These are phyloP conservation scores for Acrobeloides nanus DNA, from an alignment of 2,888 invertebrate genomes.

Conservation along the genomic window DNA sequence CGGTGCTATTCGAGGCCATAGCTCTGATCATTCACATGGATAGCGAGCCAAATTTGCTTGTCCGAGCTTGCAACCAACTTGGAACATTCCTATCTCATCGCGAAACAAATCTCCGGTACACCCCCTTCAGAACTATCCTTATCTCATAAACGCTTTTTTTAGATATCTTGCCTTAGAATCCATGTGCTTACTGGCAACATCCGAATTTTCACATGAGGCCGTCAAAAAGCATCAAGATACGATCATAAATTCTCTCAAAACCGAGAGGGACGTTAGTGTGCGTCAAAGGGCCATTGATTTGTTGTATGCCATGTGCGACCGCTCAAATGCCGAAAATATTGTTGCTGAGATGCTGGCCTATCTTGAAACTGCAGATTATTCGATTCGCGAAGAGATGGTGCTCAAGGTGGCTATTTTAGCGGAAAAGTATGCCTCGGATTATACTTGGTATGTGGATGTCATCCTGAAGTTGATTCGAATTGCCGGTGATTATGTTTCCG, in stretches of 20 bases:
- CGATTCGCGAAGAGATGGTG: conserved; percentile 99
- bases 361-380: conserved; percentile 97
- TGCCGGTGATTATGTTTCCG: conserved; percentile 98
- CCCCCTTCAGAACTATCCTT: conserved; percentile 1
- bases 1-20: conserved; percentile 97
- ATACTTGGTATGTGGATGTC: conserved; percentile 89
- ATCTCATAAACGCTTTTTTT: conserved; percentile 10
- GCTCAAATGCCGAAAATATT: conserved; percentile 96
- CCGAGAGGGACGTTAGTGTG: conserved; percentile 60
- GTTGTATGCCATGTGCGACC: conserved; percentile 98
- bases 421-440: conserved; percentile 98
- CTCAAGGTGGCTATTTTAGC: conserved; percentile 96
- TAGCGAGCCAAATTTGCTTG: conserved; percentile 66
- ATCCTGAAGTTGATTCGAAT: conserved; percentile 96
- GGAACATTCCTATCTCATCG: conserved; percentile 87
- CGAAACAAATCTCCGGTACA: conserved; percentile 82
- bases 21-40: conserved; percentile 99
- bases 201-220: conserved; percentile 98
- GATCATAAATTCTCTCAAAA: conserved; percentile 90
- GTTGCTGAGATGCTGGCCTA: conserved; percentile 99
- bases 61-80: conserved; percentile 94
- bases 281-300: conserved; percentile 95
- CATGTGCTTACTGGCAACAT: conserved; percentile 97
- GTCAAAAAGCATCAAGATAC: conserved; percentile 99
- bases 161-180: conserved; percentile 91